Evolutionary conservation across 2,888 invertebrate species (phyloP).

Genomic region (Barypeithes pellucidus): DNA sequence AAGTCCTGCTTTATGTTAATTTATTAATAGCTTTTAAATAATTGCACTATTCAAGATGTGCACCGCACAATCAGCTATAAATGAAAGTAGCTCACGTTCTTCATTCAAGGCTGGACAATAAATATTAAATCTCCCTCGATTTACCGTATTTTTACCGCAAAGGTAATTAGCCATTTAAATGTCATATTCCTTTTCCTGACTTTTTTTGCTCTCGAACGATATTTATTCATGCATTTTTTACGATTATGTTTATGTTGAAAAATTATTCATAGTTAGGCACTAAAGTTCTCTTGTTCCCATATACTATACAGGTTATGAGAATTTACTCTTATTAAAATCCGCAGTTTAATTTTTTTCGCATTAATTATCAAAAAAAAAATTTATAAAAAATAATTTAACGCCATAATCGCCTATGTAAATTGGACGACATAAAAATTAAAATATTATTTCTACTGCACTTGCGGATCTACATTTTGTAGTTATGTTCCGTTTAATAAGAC

Average conservation of each 20-base stretch:
- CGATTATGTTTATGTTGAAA: background rate
- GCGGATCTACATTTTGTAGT: conserved; percentile 2
- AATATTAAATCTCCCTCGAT: conserved; percentile 48
- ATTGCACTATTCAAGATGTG: conserved; percentile 37
- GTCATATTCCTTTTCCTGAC: conserved; percentile 48
- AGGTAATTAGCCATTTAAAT: conserved; percentile 47
- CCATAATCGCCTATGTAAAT: conserved; percentile 15
- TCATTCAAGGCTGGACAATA: conserved; percentile 46
- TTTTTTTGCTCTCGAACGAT: conserved; percentile 34
- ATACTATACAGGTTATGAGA: conserved; percentile 8
- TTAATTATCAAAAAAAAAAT: background rate
- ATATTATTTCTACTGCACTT: conserved; percentile 2
- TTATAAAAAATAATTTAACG: conserved; percentile 13
- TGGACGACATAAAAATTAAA: background rate
- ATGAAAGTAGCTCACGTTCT: conserved; percentile 43
- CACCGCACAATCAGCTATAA: conserved; percentile 18
- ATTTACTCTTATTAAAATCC: background rate
- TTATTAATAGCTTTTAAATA: background rate
- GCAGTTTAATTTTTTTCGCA: background rate
- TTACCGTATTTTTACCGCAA: conserved; percentile 40
- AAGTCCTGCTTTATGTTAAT: too few relatives aligned
- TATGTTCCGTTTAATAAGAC: conserved; percentile 4
- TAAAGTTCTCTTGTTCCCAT: too few relatives aligned
- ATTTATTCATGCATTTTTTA: conserved; percentile 44
- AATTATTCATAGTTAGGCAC: too few relatives aligned